phyloP scores from a whole-genome alignment of 2,888 invertebrate genomes.

The Crematogaster levior region DNA sequence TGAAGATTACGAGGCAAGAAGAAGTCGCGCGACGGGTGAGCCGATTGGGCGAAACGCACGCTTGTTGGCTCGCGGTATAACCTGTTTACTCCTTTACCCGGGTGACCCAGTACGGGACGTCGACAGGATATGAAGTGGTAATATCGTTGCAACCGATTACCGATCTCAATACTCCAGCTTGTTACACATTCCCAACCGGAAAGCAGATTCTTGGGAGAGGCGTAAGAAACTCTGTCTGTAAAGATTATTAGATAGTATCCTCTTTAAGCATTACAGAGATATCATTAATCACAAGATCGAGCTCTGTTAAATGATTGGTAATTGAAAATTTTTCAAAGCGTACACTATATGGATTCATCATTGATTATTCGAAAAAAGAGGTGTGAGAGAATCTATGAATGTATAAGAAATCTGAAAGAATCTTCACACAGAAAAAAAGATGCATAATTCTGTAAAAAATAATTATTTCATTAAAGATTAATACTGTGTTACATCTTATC shows the following conservation, averaged over 20 bases:
- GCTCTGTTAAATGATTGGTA: background rate
- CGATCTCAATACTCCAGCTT: constrained; percentile 65
- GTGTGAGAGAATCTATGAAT: background rate
- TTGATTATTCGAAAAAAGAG: background rate
- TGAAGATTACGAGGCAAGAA: background rate
- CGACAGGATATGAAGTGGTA: constrained; percentile 74
- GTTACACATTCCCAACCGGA: constrained; percentile 49
- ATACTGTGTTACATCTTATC: background rate
- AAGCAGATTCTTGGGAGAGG: constrained; percentile 19
- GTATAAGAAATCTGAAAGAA: background rate
- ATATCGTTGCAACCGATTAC: constrained; percentile 69
- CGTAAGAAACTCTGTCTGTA: constrained; percentile 5
- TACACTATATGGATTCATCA: too few relatives aligned
- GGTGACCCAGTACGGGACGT: constrained; percentile 70
- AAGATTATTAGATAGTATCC: background rate
- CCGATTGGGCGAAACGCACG: constrained; percentile 30
- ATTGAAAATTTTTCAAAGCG: background rate
- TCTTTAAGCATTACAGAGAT: background rate
- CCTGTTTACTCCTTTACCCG: constrained; percentile 70
- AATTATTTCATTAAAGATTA: constrained; percentile 1
- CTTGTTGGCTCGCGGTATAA: constrained; percentile 32
- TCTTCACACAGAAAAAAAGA: background rate
- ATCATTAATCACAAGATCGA: constrained; percentile 6
- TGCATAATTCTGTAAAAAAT: background rate
- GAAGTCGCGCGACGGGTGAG: background rate